Evolutionary conservation across 2,797 vertebrate genomes (phyloP), one percentile per base, ranked within the genome.

Genomic region (Danio choprae): DNA sequence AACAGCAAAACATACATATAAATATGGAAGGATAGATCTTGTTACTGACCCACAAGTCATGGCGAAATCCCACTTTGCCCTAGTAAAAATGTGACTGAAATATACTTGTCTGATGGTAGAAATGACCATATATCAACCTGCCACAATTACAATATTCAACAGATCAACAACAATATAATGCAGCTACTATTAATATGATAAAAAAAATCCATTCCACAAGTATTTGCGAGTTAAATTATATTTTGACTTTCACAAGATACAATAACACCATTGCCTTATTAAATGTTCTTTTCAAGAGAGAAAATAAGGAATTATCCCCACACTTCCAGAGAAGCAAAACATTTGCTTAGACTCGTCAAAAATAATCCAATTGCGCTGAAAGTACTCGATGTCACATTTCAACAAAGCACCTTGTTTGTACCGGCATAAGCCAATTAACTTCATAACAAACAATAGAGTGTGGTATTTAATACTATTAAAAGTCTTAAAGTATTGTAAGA

Each of bases 381-480:
- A 74, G 16, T 38, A n/a, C 41, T 46, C 56, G 46, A 38, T 74
- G 43, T 38, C 56, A 73, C 10, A 38, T 59, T 73, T 20, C 41
- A 29, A 29, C 5, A 44, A 74, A 50, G 15, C 29, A 3, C 15
- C 22, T 38, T 8, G 11, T 7, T 73, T 46, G 41, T 12, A 29
- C 5, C 12, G 46, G 7, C 44, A 29, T 62, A 74, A 74, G 56
- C 43, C 55, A 74, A 8, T 48, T 48, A 74, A 46, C 20, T 74
- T 48, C 22, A 44, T 58, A 58, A 55, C 48, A 53, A 55, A 76
- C 13, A 43, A 76, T 6, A 51, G 18, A 50, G n/a, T 22, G 62
- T 55, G 40, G 7, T 12, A 15, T 55, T 65, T 76, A 43, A 76
- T 36, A 43, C 15, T 16, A 55, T 76, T 76, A 48, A 53, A 22